A percentile compares a stretch with the other conserved stretches of the same genome.
These are phyloP conservation scores for Suricata suricatta DNA, from an alignment of 2,113 vertebrate species.

Conservation along the genomic window DNA sequence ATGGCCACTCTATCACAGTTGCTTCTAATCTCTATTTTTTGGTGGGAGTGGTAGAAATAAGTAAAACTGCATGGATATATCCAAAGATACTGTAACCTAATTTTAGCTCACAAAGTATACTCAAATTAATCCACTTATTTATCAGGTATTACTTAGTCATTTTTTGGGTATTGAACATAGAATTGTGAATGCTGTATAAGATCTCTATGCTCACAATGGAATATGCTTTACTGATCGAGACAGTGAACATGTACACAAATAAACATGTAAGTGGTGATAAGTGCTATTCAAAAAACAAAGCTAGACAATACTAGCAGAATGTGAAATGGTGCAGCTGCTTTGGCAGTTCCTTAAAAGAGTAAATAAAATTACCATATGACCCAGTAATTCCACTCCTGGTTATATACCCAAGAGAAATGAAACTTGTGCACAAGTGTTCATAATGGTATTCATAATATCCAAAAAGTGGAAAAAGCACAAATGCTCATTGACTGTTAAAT, in stretches of 20 bases:
- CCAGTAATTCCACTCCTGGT: background rate
- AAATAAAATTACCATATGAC: background rate
- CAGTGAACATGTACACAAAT: background rate
- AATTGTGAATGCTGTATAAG: background rate
- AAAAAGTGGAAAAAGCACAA: background rate
- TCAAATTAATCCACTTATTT: background rate
- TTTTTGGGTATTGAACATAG: background rate
- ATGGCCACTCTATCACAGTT: background rate
- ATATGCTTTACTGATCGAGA: background rate
- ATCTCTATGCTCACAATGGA: background rate
- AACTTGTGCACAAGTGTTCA: background rate
- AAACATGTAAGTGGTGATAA: background rate
- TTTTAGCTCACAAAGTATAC: background rate
- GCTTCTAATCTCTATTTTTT: background rate
- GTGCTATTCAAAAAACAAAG: background rate
- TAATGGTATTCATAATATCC: background rate
- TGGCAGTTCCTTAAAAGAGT: background rate
- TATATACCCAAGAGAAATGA: background rate
- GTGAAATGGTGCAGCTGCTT: background rate
- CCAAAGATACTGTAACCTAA: background rate
- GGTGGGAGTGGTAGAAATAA: background rate
- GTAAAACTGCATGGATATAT: background rate
- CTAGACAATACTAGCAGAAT: background rate
- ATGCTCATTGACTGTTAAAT: background rate
- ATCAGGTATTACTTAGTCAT: background rate